A percentile compares a stretch with the other conserved stretches of the same genome.
Evolutionary conservation across 92 coral and sea anemone genomes (phyloP).

Genomic region (Nematostella vectensis): DNA sequence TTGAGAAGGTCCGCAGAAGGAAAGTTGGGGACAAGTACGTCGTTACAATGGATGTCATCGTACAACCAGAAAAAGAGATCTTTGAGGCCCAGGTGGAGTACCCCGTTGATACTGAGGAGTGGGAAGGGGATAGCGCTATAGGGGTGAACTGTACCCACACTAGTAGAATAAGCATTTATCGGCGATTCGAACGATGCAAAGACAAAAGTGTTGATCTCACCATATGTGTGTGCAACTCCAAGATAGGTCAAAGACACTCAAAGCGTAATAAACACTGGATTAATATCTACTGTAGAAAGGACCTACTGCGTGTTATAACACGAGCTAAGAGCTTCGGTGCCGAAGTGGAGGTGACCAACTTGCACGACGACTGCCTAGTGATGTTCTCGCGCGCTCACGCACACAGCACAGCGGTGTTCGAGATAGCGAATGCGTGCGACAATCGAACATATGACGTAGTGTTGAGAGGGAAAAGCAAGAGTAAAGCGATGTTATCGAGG

Average conservation of each 20-base stretch:
- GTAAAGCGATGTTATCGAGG: constrained; percentile 36
- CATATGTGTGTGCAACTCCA: constrained; percentile 67
- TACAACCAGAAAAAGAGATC: constrained; percentile 64
- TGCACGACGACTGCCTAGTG: constrained; percentile 61
- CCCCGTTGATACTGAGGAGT: neutral
- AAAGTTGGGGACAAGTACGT: constrained; percentile 22
- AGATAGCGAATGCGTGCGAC: constrained; percentile 61
- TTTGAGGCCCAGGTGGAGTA: constrained; percentile 75
- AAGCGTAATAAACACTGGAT: constrained; percentile 42
- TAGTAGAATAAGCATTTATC: constrained; percentile 80
- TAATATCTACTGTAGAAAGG: constrained; percentile 36
- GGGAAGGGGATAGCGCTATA: too few relatives aligned
- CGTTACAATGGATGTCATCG: constrained; percentile 77
- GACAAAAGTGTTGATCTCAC: constrained; percentile 60
- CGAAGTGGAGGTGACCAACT: constrained; percentile 50
- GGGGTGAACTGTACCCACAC: constrained; percentile 18
- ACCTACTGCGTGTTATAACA: constrained; percentile 38
- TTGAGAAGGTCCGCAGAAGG: constrained; percentile 81
- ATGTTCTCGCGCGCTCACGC: constrained; percentile 67
- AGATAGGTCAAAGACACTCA: constrained; percentile 19
- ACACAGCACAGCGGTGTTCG: constrained; percentile 49
- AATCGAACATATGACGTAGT: constrained; percentile 44
- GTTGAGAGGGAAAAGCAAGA: constrained; percentile 63
- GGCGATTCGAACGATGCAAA: constrained; percentile 66
- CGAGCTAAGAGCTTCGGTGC: constrained; percentile 63